Evolutionary conservation across 1,140 invertebrate species (phyloP).

Genomic region (Drosophila insularis): DNA sequence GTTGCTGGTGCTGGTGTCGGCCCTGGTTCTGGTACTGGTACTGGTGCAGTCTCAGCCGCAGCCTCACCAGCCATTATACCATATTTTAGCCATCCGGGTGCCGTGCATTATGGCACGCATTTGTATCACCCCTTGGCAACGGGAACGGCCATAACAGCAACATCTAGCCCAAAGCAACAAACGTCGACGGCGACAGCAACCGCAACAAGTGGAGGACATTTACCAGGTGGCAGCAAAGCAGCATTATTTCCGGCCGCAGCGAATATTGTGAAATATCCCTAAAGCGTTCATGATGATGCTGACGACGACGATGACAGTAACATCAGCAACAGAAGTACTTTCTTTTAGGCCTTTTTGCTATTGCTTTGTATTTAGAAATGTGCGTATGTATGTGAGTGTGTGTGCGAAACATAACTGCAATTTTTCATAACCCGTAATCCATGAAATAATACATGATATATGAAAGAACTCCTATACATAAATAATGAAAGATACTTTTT

Average conservation of each 20-base stretch:
- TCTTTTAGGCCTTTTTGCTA: slow-evolving; percentile 7
- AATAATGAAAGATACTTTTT: too few relatives aligned
- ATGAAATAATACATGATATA: too few relatives aligned
- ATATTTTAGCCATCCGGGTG: slow-evolving; percentile 74
- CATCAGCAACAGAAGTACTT: background rate
- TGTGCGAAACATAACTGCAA: background rate
- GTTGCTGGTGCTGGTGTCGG: slow-evolving; percentile 12
- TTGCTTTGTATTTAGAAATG: background rate
- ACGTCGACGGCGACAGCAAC: slow-evolving; percentile 25
- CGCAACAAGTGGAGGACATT: slow-evolving; percentile 68
- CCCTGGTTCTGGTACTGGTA: slow-evolving; percentile 4
- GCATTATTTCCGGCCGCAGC: slow-evolving; percentile 19
- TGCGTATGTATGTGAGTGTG: too few relatives aligned
- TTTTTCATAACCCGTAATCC: background rate
- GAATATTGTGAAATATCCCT: slow-evolving; percentile 75
- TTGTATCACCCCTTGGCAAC: slow-evolving; percentile 62
- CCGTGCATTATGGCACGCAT: slow-evolving; percentile 76
- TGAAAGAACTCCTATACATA: too few relatives aligned
- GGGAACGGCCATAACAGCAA: slow-evolving; percentile 35
- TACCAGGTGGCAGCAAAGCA: slow-evolving; percentile 55
- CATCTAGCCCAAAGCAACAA: slow-evolving; percentile 24
- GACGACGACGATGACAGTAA: slow-evolving; percentile 7
- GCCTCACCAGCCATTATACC: slow-evolving; percentile 63
- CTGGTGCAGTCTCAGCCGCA: slow-evolving; percentile 25
- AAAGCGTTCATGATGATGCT: slow-evolving; percentile 33